A percentile compares a stretch with the other conserved stretches of the same genome.
These are phyloP conservation scores for Pristiophorus japonicus DNA, from an alignment of 2,113 vertebrate species.

Conservation along the genomic window DNA sequence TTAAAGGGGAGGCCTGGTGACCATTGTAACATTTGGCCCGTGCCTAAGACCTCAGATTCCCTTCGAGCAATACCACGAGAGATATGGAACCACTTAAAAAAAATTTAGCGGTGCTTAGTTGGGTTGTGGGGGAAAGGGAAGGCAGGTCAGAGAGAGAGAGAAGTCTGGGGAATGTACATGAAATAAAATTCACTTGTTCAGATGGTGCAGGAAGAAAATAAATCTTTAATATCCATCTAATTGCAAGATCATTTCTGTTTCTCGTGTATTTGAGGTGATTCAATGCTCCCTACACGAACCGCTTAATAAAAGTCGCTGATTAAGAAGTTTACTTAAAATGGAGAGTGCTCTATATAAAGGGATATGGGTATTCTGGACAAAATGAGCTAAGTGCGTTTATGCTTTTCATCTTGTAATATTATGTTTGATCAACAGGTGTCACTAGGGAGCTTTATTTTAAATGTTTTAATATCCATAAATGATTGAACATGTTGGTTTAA, in stretches of 20 bases:
- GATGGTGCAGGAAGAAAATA: neutral
- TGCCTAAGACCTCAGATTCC: too few species aligned
- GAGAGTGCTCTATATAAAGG: neutral
- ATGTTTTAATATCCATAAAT: too few species aligned
- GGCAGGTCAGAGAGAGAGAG: neutral
- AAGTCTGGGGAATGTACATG: neutral
- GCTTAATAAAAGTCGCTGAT: neutral
- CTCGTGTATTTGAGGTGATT: neutral
- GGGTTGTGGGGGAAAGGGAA: neutral
- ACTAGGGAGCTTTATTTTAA: neutral
- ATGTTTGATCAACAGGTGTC: slow-evolving; percentile 18
- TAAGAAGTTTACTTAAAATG: neutral
- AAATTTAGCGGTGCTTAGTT: too few species aligned
- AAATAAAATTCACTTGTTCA: neutral
- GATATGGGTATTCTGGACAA: neutral
- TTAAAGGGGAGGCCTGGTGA: too few species aligned
- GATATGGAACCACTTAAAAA: too few species aligned
- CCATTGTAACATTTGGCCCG: too few species aligned
- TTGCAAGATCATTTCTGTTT: neutral
- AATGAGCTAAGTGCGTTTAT: neutral
- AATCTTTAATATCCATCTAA: neutral
- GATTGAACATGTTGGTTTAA: neutral
- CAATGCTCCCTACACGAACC: neutral
- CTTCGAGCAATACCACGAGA: too few species aligned
- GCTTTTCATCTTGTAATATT: neutral